Base-by-base conservation (phyloP, 2,113 vertebrate genomes). In the Limanda limanda region DNA sequence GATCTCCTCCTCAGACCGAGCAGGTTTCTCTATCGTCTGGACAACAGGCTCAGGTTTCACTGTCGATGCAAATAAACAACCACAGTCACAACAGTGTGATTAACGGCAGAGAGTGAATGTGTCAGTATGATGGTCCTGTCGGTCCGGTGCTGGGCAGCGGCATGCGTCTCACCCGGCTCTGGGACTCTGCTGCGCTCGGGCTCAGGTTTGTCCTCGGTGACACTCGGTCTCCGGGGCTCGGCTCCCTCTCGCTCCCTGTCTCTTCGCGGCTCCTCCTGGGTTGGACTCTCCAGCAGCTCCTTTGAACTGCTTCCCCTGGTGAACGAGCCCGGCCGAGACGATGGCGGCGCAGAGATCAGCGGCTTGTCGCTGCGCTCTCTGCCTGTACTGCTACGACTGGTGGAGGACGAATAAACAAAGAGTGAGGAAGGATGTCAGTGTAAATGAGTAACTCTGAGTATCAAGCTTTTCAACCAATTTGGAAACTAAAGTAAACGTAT, bases 331-430 rank as follows among this genome's bases (percentile, higher is more conserved):
- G 95, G 94, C 1, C 95, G 94, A 0, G 87, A 76, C 0, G 83
- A 71, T 2, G 95, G 54, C 1, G 89, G 35, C 8, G 89, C 52
- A 1, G 95, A 82, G 15, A 95, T 90, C n/a, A 93, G 86, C 0
- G 94, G 87, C 89, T 98, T 99, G 74, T 99, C 97, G 0, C 94
- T 96, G 89, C 96, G 96, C 83, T 99, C 98, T 56, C 96, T 94
- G 79, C 94, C 94, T 0, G 87, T 86, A 79, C 94, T 96, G 86
- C 95, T 95, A 0, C 96, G 96, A 73, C 87, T 91, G 76, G 60
- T 57, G 7, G 61, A 21, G 35, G 14, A 1, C 20, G 55, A 51
- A 10, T 0, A 62, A 62, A 57, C 1, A 2, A 62, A 13, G 5
- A 27, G 42, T 25, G 17, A 6, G 42, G 14, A 48, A 48, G 45